Evolutionary conservation across 2,888 invertebrate genomes (phyloP).

Genomic region (Ashinkailepas kermadecensis): DNA sequence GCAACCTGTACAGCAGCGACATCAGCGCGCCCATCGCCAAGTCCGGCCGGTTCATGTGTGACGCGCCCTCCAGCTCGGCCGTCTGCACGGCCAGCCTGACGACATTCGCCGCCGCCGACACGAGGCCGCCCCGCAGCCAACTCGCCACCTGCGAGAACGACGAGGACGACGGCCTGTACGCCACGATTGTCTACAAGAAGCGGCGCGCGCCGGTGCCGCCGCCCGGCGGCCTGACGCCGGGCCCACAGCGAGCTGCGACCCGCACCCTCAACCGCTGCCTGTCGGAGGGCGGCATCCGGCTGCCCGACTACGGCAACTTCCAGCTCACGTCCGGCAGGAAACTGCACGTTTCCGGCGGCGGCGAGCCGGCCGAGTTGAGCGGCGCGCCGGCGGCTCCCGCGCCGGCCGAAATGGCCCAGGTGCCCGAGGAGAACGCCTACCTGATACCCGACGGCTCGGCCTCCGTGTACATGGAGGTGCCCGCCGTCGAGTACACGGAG

Average conservation of each 20-base stretch:
- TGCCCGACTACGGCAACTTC: neutral
- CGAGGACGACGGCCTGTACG: constrained; percentile 7
- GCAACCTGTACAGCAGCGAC: neutral
- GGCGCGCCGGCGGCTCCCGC: neutral
- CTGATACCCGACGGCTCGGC: constrained; percentile 4
- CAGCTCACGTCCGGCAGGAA: neutral
- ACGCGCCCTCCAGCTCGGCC: neutral
- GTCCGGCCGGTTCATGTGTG: neutral
- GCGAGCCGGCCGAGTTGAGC: neutral
- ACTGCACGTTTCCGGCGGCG: neutral
- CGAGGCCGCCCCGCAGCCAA: neutral
- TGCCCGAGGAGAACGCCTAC: neutral
- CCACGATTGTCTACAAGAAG: constrained; percentile 15
- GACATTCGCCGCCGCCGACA: neutral
- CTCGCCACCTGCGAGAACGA: neutral
- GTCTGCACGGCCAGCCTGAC: neutral
- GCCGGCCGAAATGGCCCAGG: neutral
- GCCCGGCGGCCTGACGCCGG: neutral
- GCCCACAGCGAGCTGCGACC: neutral
- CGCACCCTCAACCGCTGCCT: neutral
- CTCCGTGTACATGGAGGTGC: neutral
- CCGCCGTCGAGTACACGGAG: neutral
- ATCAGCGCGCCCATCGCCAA: constrained; percentile 1
- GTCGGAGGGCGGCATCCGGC: neutral
- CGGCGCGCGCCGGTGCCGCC: constrained; percentile 5